phyloP scores from a whole-genome alignment of 1,140 invertebrate genomes.

The Heliothis virescens region DNA sequence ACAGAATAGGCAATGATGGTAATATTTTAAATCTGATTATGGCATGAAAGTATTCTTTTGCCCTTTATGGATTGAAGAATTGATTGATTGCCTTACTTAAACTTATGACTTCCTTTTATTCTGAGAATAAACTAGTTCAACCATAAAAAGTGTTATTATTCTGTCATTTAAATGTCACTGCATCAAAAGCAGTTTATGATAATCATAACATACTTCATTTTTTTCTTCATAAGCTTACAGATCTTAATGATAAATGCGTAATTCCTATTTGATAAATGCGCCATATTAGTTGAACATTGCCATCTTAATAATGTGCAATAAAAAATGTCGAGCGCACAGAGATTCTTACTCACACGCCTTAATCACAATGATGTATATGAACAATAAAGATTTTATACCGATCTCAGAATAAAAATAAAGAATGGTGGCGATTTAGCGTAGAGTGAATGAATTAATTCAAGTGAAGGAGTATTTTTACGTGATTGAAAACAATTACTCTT shows the following conservation, averaged over 20 bases:
- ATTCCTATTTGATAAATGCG: conserved; percentile 35
- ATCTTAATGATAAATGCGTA: conserved; percentile 30
- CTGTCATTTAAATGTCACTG: conserved; percentile 20
- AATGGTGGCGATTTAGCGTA: conserved; percentile 2
- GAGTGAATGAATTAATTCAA: conserved; percentile 28
- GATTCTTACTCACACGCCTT: conserved; percentile 25
- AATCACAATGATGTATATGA: conserved; percentile 42
- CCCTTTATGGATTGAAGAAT: too few relatives aligned
- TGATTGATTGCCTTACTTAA: too few relatives aligned
- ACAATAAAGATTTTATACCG: conserved; percentile 45
- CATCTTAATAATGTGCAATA: conserved; percentile 40
- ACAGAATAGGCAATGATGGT: too few relatives aligned
- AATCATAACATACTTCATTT: conserved; percentile 34
- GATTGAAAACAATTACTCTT: conserved; percentile 30
- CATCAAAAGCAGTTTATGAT: conserved; percentile 24
- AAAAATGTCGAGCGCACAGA: conserved; percentile 40
- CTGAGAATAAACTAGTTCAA: too few relatives aligned
- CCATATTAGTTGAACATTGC: conserved; percentile 39
- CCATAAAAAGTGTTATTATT: background rate
- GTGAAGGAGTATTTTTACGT: conserved; percentile 5
- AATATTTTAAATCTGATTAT: conserved; percentile 3
- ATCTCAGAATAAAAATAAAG: conserved; percentile 27
- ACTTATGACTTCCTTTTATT: too few relatives aligned
- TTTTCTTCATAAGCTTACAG: conserved; percentile 12
- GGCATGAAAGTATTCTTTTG: background rate